Evolutionary conservation across 2,797 vertebrate genomes (phyloP).

Genomic region (Lemur catta): DNA sequence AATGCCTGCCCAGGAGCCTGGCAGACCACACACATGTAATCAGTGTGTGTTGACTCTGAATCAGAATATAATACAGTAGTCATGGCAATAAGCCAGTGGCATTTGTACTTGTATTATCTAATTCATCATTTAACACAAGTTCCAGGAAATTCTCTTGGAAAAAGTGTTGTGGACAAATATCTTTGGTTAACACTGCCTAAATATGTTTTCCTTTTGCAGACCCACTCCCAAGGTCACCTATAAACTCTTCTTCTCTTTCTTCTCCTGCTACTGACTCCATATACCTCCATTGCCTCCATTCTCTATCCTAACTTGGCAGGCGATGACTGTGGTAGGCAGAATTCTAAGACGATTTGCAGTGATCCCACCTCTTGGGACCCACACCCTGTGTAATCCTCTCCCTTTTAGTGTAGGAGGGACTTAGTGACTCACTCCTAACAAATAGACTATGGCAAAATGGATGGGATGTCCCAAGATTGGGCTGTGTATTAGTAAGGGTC

Average conservation of each 20-base stretch:
- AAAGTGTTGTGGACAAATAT: not conserved
- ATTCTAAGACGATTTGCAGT: not conserved
- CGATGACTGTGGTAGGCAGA: not conserved
- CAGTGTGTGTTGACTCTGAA: not conserved
- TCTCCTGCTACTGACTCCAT: not conserved
- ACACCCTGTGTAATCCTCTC: too few species aligned
- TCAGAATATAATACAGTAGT: not conserved
- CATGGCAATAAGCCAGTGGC: not conserved
- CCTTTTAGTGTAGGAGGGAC: not conserved
- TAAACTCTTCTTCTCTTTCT: not conserved
- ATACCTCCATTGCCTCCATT: not conserved
- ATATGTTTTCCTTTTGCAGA: not conserved
- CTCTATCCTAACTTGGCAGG: not conserved
- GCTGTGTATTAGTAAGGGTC: not conserved
- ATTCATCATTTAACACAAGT: conserved; percentile 25
- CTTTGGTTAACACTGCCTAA: not conserved
- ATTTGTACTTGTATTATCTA: conserved; percentile 1
- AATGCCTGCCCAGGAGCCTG: not conserved
- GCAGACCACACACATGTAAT: not conserved
- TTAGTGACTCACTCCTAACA: not conserved
- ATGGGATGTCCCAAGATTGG: not conserved
- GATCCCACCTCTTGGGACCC: not conserved
- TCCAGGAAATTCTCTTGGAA: not conserved
- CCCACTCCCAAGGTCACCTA: not conserved
- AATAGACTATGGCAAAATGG: not conserved